These are phyloP conservation scores for Molossus alvarezi DNA, from an alignment of 2,797 vertebrate species.

Conservation along the genomic window DNA sequence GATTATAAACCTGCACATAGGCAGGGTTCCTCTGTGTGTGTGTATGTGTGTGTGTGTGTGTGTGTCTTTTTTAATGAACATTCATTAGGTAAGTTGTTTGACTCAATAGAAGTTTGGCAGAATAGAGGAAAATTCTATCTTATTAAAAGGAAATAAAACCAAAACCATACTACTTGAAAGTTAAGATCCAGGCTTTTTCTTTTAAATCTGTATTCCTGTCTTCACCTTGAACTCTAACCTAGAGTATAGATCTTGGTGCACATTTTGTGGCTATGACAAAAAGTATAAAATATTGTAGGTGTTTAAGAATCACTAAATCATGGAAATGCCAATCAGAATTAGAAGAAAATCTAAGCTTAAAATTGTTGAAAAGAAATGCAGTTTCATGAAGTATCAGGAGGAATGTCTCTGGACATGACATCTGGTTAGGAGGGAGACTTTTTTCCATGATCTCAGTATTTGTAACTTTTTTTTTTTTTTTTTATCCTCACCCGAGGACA, in stretches of 20 bases:
- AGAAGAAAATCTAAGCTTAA: slow-evolving; percentile 41
- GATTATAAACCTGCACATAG: neutral
- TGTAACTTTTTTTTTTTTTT: slow-evolving; percentile 63
- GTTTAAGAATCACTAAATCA: slow-evolving; percentile 40
- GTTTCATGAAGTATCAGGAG: slow-evolving; percentile 9
- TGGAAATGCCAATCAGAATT: neutral
- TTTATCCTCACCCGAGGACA: too few species aligned
- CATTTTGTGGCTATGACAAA: neutral
- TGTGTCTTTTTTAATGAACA: neutral
- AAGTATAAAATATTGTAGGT: neutral
- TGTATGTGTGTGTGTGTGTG: neutral
- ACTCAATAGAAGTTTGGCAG: neutral
- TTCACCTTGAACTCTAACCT: neutral
- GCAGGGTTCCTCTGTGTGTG: neutral
- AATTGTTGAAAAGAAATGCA: slow-evolving; percentile 31
- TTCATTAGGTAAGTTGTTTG: slow-evolving; percentile 29
- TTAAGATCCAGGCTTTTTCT: neutral
- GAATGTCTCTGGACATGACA: neutral
- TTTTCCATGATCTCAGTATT: neutral
- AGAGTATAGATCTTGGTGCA: slow-evolving; percentile 18
- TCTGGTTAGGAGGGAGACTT: neutral
- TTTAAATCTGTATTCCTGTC: neutral
- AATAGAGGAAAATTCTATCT: slow-evolving; percentile 30
- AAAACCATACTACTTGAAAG: neutral
- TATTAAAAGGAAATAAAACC: slow-evolving; percentile 8